Evolutionary conservation across 1,140 invertebrate species (phyloP).

Genomic region (Diorhabda elongata): DNA sequence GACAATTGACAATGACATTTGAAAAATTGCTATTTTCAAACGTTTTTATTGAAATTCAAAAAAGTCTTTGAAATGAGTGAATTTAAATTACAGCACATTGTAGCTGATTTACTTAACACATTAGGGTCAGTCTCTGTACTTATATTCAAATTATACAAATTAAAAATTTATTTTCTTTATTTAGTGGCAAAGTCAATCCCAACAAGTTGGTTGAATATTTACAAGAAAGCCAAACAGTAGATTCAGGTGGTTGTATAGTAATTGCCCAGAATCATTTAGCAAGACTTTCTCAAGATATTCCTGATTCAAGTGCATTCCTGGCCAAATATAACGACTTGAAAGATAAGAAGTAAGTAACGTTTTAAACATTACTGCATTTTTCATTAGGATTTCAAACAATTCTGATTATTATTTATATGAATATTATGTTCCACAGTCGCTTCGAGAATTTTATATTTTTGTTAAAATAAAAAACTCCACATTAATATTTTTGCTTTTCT

Average conservation of each 20-base stretch:
- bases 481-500: too few species aligned
- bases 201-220: constrained; percentile 52
- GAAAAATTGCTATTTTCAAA: neutral
- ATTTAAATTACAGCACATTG: constrained; percentile 52
- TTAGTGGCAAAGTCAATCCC: constrained; percentile 46
- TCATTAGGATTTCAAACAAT: too few species aligned
- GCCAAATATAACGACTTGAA: constrained; percentile 54
- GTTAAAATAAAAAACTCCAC: too few species aligned
- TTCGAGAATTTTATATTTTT: too few species aligned
- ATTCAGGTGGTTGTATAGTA: constrained; percentile 30
- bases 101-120: constrained; percentile 48
- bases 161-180: constrained; percentile 18
- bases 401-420: too few species aligned
- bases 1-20: neutral
- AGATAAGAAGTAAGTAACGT: constrained; percentile 50
- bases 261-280: constrained; percentile 41
- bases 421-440: too few species aligned
- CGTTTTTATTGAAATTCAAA: neutral
- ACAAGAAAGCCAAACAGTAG: constrained; percentile 45
- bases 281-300: constrained; percentile 45
- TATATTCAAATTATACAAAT: constrained; percentile 13
- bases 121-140: constrained; percentile 45
- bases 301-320: constrained; percentile 48
- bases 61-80: constrained; percentile 49
- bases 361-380: too few species aligned